These are phyloP conservation scores for Wiebesia pumilae DNA, from an alignment of 1,140 invertebrate species.

Conservation along the genomic window DNA sequence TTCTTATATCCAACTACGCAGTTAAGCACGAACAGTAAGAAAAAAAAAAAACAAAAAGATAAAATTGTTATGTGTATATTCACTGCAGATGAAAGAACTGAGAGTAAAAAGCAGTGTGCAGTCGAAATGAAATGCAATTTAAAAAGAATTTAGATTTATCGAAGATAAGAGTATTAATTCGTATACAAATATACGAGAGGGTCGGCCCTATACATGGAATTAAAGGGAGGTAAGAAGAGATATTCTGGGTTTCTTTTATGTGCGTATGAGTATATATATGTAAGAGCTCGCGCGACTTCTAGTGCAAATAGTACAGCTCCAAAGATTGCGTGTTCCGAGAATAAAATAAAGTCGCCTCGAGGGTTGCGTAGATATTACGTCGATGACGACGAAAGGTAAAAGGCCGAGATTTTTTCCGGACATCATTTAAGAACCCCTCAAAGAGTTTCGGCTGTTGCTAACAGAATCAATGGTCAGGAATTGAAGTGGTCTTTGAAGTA, in stretches of 20 bases:
- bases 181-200: constrained; percentile 39
- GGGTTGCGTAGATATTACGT: background rate
- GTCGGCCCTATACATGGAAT: constrained; percentile 41
- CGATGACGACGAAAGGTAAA: constrained; percentile 4
- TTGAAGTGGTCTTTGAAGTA: constrained; percentile 53
- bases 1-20: constrained; percentile 14
- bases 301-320: constrained; percentile 65
- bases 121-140: constrained; percentile 32
- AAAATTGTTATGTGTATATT: background rate
- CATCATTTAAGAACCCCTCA: constrained; percentile 63
- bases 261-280: background rate
- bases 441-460: constrained; percentile 40
- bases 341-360: constrained; percentile 43
- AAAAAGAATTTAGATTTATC: constrained; percentile 52
- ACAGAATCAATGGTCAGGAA: constrained; percentile 62
- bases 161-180: constrained; percentile 54
- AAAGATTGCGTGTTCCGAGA: constrained; percentile 50
- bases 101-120: background rate
- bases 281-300: constrained; percentile 59
- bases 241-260: constrained; percentile 39
- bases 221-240: constrained; percentile 58
- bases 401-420: constrained; percentile 54
- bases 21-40: constrained; percentile 34
- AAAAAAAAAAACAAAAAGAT: constrained; percentile 21
- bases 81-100: background rate